Evolutionary conservation across 2,113 vertebrate genomes (phyloP), one percentile per base, ranked within the genome.

Genomic region (Carlito syrichta): DNA sequence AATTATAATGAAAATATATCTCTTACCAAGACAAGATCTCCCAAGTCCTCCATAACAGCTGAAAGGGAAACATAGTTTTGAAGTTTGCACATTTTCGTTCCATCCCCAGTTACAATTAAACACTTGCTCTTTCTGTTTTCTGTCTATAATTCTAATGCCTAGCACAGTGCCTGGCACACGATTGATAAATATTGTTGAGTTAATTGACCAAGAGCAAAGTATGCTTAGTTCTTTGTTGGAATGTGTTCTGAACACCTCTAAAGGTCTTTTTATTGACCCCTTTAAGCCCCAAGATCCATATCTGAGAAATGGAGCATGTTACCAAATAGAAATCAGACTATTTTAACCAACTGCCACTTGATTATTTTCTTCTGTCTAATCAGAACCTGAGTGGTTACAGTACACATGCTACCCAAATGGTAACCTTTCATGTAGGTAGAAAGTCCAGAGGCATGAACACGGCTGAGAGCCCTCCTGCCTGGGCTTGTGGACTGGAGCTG

Each of bases 1-100:
- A 73, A 78, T 52, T 52, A 35, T 68, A 95, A 94, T 69, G 43
- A 95, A 63, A 69, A 84, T 63, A 60, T 3, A 89, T 90, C 95
- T 89, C 99, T 98, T 99, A 99, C 99, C 98, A n/a, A 99, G 98
- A 96, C 98, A 99, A 0, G 99, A 99, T 78, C 99, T 99, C 83
- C 99, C 99, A 0, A 99, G 98, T 94, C 99, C 99, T 96, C 99
- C 99, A 0, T 99, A 99, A 93, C 99, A 99, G 98, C 99, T 99
- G 98, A 94, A 97, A 98, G 84, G 92, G 69, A 97, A 98, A 97
- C 8, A 96, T 71, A 22, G 23, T 98, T 88, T 63, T 96, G 89
- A 0, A 14, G 83, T 78, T 90, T 93, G 76, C 82, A 84, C 68
- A 69, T 74, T 94, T 95, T 77, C 66, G 89, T 71, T 91, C 38